phyloP scores from a whole-genome alignment of 1,140 invertebrate species.

The Drosophila yakuba region DNA sequence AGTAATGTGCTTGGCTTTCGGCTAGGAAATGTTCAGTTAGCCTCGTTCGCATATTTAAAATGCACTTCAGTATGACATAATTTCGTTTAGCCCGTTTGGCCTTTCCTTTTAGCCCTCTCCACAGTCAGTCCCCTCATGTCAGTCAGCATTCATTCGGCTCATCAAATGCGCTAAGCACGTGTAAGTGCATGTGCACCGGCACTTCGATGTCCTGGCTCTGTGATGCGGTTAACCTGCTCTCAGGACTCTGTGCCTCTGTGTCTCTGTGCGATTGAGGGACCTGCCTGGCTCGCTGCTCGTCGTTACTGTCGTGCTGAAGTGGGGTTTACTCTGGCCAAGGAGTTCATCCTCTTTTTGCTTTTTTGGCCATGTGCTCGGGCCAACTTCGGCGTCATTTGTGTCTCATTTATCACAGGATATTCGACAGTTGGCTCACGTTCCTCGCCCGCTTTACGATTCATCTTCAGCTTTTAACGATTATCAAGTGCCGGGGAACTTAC shows the following conservation, averaged over 20 bases:
- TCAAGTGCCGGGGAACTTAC: constrained; percentile 19
- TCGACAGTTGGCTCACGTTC: constrained; percentile 54
- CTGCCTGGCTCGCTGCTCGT: constrained; percentile 15
- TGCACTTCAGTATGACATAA: constrained; percentile 78
- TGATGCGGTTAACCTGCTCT: constrained; percentile 51
- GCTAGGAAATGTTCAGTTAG: constrained; percentile 49
- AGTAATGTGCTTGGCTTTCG: constrained; percentile 37
- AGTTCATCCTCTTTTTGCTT: background rate
- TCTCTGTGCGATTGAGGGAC: background rate
- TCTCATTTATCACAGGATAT: constrained; percentile 71
- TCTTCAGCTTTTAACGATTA: constrained; percentile 46
- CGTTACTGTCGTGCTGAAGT: constrained; percentile 63
- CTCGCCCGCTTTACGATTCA: constrained; percentile 44
- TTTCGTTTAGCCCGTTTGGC: constrained; percentile 68
- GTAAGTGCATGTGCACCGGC: constrained; percentile 59
- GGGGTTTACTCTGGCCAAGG: constrained; percentile 41
- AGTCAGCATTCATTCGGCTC: constrained; percentile 59
- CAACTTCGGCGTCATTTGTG: constrained; percentile 42
- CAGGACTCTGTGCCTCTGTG: constrained; percentile 1
- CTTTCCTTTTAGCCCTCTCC: constrained; percentile 30
- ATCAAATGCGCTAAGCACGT: constrained; percentile 73
- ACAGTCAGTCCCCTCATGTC: constrained; percentile 13
- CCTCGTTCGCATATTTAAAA: constrained; percentile 74
- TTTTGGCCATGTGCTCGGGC: constrained; percentile 26
- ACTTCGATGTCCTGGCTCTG: constrained; percentile 22